Percentiles rank a stretch among this genome's conserved stretches.
phyloP scores from a whole-genome alignment of 1,140 invertebrate genomes.

The Drosophila bocqueti region DNA sequence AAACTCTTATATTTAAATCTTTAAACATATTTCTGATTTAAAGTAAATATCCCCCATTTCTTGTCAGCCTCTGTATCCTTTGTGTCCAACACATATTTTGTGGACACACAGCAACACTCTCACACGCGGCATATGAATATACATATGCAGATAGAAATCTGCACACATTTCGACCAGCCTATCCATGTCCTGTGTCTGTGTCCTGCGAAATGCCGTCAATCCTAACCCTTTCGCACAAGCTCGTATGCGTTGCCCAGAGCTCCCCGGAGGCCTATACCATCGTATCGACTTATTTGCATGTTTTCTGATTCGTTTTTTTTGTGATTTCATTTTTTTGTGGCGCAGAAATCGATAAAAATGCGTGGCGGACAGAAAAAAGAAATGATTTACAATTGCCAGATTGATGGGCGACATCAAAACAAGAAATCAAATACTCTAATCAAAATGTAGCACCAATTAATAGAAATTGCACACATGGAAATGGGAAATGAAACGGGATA shows the following conservation, averaged over 20 bases:
- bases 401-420: conserved; percentile 36
- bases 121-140: conserved; percentile 58
- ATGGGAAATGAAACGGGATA: conserved; percentile 16
- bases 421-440: conserved; percentile 54
- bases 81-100: conserved; percentile 28
- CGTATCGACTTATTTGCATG: conserved; percentile 67
- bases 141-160: conserved; percentile 68
- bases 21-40: background rate
- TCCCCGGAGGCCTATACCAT: conserved; percentile 55
- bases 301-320: conserved; percentile 68
- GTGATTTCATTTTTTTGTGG: background rate
- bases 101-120: conserved; percentile 3
- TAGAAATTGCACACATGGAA: conserved; percentile 34
- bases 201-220: conserved; percentile 65
- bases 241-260: conserved; percentile 34
- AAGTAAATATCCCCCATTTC: background rate
- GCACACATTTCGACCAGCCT: conserved; percentile 53
- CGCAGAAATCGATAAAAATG: conserved; percentile 46
- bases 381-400: conserved; percentile 36
- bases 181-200: conserved; percentile 34
- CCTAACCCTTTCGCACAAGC: conserved; percentile 71
- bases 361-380: conserved; percentile 23
- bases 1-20: background rate
- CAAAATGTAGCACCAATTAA: conserved; percentile 40
- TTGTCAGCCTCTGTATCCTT: conserved; percentile 13